These are phyloP conservation scores for Pandemis heparana DNA, from an alignment of 2,888 invertebrate species.

Conservation along the genomic window DNA sequence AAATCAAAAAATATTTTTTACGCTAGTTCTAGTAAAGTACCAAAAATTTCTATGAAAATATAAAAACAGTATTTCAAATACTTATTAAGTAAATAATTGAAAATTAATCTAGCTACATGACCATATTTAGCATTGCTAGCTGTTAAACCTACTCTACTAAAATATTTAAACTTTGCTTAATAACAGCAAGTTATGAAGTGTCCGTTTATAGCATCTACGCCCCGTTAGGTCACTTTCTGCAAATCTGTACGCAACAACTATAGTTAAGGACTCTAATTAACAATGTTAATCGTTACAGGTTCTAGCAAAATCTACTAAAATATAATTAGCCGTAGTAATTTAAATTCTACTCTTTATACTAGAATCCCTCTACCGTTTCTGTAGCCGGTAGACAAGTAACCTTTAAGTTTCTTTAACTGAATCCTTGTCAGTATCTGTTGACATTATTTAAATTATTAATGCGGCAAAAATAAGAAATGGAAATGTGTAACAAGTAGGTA, in stretches of 20 bases:
- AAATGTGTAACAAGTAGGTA: constrained; percentile 35
- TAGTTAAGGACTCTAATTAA: constrained; percentile 73
- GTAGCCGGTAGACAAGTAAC: constrained; percentile 74
- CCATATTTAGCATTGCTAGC: constrained; percentile 67
- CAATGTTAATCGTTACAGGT: constrained; percentile 74
- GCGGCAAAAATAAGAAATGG: constrained; percentile 30
- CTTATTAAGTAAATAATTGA: constrained; percentile 65
- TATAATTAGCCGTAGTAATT: constrained; percentile 66
- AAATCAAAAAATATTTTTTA: constrained; percentile 35
- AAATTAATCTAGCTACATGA: constrained; percentile 70
- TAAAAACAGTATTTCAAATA: constrained; percentile 55
- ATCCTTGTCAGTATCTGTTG: constrained; percentile 80
- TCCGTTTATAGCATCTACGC: constrained; percentile 81
- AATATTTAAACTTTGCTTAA: constrained; percentile 64
- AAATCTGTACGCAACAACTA: constrained; percentile 73
- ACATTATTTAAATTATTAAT: constrained; percentile 61
- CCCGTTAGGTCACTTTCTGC: constrained; percentile 82
- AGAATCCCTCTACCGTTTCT: constrained; percentile 77
- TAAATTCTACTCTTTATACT: constrained; percentile 76
- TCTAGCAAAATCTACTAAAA: constrained; percentile 81
- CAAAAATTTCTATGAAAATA: constrained; percentile 47
- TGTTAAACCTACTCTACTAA: constrained; percentile 68
- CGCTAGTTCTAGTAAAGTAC: constrained; percentile 60
- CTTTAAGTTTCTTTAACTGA: constrained; percentile 59
- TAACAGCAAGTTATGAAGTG: constrained; percentile 62